Evolutionary conservation across 2,888 invertebrate genomes (phyloP), one percentile per base, ranked within the genome.

Genomic region (Malthinus seriepunctatus): DNA sequence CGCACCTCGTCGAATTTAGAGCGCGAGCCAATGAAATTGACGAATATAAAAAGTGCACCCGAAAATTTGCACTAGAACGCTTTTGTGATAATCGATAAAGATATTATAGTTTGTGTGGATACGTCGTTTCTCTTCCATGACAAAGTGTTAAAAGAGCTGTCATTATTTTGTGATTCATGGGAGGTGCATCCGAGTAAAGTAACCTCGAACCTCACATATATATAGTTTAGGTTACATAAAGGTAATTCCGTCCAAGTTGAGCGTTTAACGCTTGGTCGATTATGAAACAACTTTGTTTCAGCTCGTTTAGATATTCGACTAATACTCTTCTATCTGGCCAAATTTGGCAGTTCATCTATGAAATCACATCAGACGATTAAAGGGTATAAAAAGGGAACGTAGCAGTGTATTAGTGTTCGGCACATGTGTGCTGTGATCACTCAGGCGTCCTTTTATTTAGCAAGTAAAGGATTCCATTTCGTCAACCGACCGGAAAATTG

Each of bases 291-390:
- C 69, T 73, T 73, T 72, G 72, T 72, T 73, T 73, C 73, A 65
- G 70, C 72, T 71, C 72, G 69, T 71, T 72, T 72, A 63, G 66
- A 71, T 65, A 68, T 67, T 62, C 63, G 62, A 69, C 69, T 72
- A 71, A 73, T 73, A 68, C 69, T 67, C 63, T 69, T 70, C 69
- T 71, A 65, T 57, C 55, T 61, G 56, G 49, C 52, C 63, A 64
- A 66, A 66, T 66, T 69, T 72, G 73, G 68, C 69, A 74, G 73
- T 73, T 75, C 76, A 75, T 72, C 75, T 77, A 76, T 77, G 69
- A 76, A 77, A 77, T 77, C 75, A 75, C 75, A 76, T 77, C 75
- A 76, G 72, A 72, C 71, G 73, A 74, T 76, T 76, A 75, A 71
- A 70, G 71, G 23, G 68, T 69, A 71, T 69, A 71, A 69, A 62